Conservation (phyloP, 2,888 invertebrate genomes). For the Pyrrhia umbra region DNA sequence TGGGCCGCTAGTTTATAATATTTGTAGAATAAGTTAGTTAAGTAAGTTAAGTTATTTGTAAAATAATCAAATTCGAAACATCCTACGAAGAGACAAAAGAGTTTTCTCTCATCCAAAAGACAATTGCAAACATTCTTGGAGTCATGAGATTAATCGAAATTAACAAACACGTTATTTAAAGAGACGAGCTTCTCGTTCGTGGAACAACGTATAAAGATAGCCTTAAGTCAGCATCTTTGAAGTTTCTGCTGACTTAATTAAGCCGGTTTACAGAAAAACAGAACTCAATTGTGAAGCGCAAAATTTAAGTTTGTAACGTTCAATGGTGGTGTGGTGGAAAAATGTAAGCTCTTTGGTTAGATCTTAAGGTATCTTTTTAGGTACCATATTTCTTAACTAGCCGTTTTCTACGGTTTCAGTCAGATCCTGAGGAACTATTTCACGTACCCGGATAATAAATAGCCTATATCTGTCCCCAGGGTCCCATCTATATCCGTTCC, state of each 20-base stretch:
- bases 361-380: not conserved
- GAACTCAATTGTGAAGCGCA: constrained; percentile 40
- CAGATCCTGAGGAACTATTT: no score
- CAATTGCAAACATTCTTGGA: not conserved
- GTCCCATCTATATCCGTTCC: no score
- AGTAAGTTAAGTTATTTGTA: no score
- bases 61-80: not conserved
- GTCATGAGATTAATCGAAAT: constrained; percentile 40
- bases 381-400: not conserved
- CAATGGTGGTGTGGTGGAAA: constrained; percentile 14
- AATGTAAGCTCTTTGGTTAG: constrained; percentile 14
- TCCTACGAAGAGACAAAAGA: not conserved
- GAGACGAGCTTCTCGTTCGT: constrained; percentile 23
- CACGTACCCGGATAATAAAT: no score
- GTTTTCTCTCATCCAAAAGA: not conserved
- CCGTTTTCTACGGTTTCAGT: no score
- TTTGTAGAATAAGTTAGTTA: no score
- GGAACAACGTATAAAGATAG: constrained; percentile 44
- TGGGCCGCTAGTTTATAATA: no score
- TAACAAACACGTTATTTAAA: constrained; percentile 34
- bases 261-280: constrained; percentile 52
- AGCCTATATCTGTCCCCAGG: no score
- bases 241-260: constrained; percentile 56
- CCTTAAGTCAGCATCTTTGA: constrained; percentile 25
- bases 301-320: constrained; percentile 17